Percentiles rank a stretch among this genome's conserved stretches.
phyloP scores from a whole-genome alignment of 2,888 invertebrate species.

The Abrostola triplasia region DNA sequence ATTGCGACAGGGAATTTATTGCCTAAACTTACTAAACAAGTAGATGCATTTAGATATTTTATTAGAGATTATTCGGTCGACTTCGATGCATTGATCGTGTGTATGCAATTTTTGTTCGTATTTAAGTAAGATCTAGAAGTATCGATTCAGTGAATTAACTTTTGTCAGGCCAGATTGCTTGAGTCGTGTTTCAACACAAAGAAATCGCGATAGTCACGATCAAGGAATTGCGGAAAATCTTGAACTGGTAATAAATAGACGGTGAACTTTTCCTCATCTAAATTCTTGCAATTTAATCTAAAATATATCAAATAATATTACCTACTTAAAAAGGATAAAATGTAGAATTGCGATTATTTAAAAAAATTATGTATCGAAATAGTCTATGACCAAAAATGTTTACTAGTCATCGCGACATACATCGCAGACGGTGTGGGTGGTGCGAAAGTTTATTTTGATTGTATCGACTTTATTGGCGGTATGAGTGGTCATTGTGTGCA shows the following conservation, averaged over 20 bases:
- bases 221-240: conserved; percentile 36
- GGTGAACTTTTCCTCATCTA: no score
- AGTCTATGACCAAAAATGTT: conserved; percentile 6
- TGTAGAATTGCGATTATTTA: no score
- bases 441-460: conserved; percentile 40
- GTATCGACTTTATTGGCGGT: conserved; percentile 26
- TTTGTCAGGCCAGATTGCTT: background rate
- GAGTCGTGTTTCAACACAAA: conserved; percentile 15
- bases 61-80: background rate
- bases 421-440: conserved; percentile 32
- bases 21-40: conserved; percentile 2
- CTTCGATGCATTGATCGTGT: no score
- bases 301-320: no score
- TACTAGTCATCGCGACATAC: conserved; percentile 28
- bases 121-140: no score
- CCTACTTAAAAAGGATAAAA: no score
- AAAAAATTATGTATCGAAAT: background rate
- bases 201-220: conserved; percentile 18
- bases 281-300: no score
- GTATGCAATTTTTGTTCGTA: no score
- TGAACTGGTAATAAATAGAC: conserved; percentile 24
- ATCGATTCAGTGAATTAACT: no score
- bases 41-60: conserved; percentile 15
- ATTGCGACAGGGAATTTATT: conserved; percentile 21
- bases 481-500: conserved; percentile 2